These are phyloP conservation scores for Geopemphigus sp. DNA, from an alignment of 1,140 invertebrate genomes.

Conservation along the genomic window DNA sequence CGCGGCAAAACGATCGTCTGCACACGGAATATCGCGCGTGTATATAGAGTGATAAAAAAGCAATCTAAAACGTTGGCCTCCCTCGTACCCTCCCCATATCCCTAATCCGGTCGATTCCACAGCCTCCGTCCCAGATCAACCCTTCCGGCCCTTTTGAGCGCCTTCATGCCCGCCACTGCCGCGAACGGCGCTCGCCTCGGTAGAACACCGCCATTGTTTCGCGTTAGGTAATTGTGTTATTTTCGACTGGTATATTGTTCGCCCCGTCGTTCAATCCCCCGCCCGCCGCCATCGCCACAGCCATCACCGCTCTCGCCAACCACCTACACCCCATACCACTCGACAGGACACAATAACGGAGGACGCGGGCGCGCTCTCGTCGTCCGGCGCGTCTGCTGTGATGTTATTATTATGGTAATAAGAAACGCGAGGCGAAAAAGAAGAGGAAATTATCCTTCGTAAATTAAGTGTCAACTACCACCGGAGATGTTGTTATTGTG, in stretches of 20 bases:
- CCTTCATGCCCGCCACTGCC: background rate
- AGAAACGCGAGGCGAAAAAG: slow-evolving; percentile 35
- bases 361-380: background rate
- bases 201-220: slow-evolving; percentile 23
- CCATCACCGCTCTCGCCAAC: too few species aligned
- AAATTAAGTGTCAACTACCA: slow-evolving; percentile 47
- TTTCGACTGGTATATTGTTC: slow-evolving; percentile 27
- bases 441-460: slow-evolving; percentile 44
- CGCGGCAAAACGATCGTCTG: background rate
- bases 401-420: slow-evolving; percentile 49
- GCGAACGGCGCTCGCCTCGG: background rate
- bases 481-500: slow-evolving; percentile 38
- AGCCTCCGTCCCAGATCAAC: background rate
- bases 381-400: slow-evolving; percentile 22
- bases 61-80: slow-evolving; percentile 40
- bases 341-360: background rate
- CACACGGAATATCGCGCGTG: slow-evolving; percentile 19
- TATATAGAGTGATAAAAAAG: slow-evolving; percentile 48
- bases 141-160: background rate
- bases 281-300: too few species aligned
- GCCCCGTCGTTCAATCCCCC: too few species aligned
- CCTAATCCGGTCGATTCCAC: too few species aligned
- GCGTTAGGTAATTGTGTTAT: slow-evolving; percentile 46
- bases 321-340: too few species aligned
- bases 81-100: background rate